Percentiles rank a stretch among this genome's conserved stretches.
phyloP scores from a whole-genome alignment of 1,140 invertebrate genomes.

The Aphaenogaster floridana region DNA sequence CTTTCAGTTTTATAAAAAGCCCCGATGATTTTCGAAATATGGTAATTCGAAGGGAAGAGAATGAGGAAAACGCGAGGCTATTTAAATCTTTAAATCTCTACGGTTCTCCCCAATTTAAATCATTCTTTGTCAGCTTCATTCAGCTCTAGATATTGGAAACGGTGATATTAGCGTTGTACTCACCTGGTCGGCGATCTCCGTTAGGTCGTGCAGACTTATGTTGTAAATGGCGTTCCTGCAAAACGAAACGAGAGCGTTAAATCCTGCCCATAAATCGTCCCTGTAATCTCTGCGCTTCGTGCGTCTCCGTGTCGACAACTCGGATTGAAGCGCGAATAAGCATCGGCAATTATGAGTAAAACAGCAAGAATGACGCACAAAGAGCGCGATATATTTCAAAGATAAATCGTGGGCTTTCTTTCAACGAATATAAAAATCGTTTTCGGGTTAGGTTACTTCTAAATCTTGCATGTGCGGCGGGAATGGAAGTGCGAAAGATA shows the following conservation, averaged over 20 bases:
- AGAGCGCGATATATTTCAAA: not conserved
- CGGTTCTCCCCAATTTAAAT: constrained; percentile 54
- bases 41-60: not conserved
- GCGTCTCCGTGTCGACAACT: constrained; percentile 31
- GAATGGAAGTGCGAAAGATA: constrained; percentile 3
- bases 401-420: not conserved
- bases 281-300: constrained; percentile 60
- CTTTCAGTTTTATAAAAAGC: not conserved
- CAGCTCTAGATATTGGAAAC: constrained; percentile 43
- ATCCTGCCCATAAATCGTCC: constrained; percentile 69
- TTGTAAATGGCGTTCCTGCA: constrained; percentile 94
- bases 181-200: constrained; percentile 89
- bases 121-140: constrained; percentile 43
- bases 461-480: not conserved
- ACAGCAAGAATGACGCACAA: constrained; percentile 19
- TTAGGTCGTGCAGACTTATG: constrained; percentile 91
- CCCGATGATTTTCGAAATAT: constrained; percentile 34
- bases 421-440: not conserved
- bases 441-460: constrained; percentile 5
- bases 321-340: constrained; percentile 52
- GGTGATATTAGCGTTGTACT: constrained; percentile 73
- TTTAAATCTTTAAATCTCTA: constrained; percentile 40
- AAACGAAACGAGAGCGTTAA: constrained; percentile 68
- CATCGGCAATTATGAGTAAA: constrained; percentile 65
- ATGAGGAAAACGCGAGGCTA: not conserved